phyloP scores from a whole-genome alignment of 2,888 invertebrate species.

The Stenoptilia bipunctidactyla region DNA sequence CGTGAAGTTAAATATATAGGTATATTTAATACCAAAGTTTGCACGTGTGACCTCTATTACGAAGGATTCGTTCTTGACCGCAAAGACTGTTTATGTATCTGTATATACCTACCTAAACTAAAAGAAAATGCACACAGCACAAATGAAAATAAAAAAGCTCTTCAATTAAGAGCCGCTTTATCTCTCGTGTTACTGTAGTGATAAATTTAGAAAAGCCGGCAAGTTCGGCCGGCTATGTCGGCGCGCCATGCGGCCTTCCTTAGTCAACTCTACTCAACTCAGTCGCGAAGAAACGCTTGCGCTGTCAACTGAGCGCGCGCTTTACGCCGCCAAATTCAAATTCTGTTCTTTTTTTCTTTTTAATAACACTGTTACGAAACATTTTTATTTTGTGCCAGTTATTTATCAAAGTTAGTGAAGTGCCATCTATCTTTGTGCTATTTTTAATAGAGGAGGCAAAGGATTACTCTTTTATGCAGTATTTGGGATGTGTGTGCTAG shows the following conservation, averaged over 20 bases:
- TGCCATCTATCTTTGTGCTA: conserved; percentile 27
- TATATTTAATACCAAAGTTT: too few species aligned
- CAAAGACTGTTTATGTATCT: too few species aligned
- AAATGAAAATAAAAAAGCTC: conserved; percentile 50
- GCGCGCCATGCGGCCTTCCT: not conserved
- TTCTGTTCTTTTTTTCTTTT: conserved; percentile 32
- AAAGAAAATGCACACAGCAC: too few species aligned
- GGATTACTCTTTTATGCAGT: conserved; percentile 23
- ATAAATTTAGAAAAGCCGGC: conserved; percentile 59
- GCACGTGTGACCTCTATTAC: too few species aligned
- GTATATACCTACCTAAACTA: too few species aligned
- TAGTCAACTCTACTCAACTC: conserved; percentile 3
- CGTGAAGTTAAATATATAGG: too few species aligned
- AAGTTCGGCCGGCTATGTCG: conserved; percentile 22
- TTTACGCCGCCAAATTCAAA: conserved; percentile 20
- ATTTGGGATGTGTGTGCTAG: conserved; percentile 34
- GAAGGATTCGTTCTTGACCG: too few species aligned
- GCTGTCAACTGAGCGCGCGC: conserved; percentile 27
- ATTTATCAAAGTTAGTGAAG: conserved; percentile 22
- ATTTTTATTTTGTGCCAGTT: conserved; percentile 42
- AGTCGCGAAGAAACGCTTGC: conserved; percentile 29
- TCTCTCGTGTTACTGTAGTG: conserved; percentile 62
- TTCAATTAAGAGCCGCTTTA: conserved; percentile 60
- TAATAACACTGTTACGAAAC: conserved; percentile 36
- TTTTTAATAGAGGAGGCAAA: conserved; percentile 20